These are phyloP conservation scores for Alectura lathami DNA, from an alignment of 2,113 vertebrate genomes.

Conservation along the genomic window DNA sequence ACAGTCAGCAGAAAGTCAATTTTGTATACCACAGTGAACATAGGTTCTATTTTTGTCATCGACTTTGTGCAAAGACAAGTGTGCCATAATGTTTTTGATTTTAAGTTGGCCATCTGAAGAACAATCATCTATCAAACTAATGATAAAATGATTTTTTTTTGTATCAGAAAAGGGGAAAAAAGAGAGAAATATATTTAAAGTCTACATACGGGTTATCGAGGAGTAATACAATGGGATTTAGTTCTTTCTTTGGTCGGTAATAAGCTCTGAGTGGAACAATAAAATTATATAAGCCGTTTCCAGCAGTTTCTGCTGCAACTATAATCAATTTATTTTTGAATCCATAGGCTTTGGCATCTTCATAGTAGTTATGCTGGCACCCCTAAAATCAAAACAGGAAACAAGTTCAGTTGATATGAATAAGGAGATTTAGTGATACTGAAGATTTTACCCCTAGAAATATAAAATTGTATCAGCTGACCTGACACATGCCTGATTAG, in stretches of 20 bases:
- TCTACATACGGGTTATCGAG: conserved; percentile 94
- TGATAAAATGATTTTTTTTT: neutral
- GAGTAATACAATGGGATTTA: conserved; percentile 94
- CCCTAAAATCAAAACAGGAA: conserved; percentile 78
- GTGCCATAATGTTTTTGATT: conserved; percentile 71
- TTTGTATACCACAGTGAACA: neutral
- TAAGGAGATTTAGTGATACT: neutral
- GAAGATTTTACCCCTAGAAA: neutral
- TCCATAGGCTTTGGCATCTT: conserved; percentile 95
- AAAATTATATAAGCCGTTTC: conserved; percentile 97
- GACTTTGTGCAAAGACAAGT: neutral
- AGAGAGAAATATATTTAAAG: neutral
- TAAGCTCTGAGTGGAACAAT: conserved; percentile 97
- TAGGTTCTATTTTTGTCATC: neutral
- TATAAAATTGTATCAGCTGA: neutral
- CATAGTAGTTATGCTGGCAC: conserved; percentile 93
- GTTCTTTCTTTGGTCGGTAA: conserved; percentile 94
- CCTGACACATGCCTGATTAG: neutral
- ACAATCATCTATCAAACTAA: neutral
- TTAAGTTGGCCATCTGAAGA: conserved; percentile 5
- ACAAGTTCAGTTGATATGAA: neutral
- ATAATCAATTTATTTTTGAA: conserved; percentile 98
- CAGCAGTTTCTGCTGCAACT: conserved; percentile 96
- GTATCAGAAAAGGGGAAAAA: neutral
- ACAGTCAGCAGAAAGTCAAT: neutral